Conservation (phyloP, 2,797 vertebrate species). For the Helarctos malayanus region DNA sequence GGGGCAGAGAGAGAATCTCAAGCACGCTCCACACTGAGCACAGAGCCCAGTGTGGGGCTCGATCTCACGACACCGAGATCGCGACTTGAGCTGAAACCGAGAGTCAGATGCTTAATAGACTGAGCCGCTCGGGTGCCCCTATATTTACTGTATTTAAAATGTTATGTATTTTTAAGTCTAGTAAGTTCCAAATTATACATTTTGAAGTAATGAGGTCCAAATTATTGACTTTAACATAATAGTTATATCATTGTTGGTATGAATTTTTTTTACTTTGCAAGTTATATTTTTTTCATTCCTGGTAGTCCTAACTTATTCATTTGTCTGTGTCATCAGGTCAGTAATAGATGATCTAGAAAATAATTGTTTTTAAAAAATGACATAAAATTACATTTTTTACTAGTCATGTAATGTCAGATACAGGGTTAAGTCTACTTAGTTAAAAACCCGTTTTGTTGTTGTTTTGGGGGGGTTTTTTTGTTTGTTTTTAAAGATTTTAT, state of each 20-base stretch:
- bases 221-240: conserved; percentile 43
- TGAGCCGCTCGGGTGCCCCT: neutral
- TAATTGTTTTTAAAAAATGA: conserved; percentile 19
- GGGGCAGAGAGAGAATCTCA: neutral
- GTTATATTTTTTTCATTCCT: neutral
- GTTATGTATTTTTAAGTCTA: neutral
- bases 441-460: neutral
- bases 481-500: no score
- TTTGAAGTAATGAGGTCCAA: conserved; percentile 4
- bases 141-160: conserved; percentile 51
- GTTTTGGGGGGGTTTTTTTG: no score
- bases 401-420: neutral
- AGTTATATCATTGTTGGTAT: neutral
- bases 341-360: conserved; percentile 25
- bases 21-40: neutral
- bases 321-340: neutral
- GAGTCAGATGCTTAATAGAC: neutral
- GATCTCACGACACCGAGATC: neutral
- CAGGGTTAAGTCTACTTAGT: neutral
- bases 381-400: neutral
- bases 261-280: conserved; percentile 46
- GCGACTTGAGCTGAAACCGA: neutral
- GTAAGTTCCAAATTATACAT: neutral
- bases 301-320: neutral
- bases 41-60: neutral